phyloP scores from a whole-genome alignment of 2,888 invertebrate genomes.

The Euclidia mi region DNA sequence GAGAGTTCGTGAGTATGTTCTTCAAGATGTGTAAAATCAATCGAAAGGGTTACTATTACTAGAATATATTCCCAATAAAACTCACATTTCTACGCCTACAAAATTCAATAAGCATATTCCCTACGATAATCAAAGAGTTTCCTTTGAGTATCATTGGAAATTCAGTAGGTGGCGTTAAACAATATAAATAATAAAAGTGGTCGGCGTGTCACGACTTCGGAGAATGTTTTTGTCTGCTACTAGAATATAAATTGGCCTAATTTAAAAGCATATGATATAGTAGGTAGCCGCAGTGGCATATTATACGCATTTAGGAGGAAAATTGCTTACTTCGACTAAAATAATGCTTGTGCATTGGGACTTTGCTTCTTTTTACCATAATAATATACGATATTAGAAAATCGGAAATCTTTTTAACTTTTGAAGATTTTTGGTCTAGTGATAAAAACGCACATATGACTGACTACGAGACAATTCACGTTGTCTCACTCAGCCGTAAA shows the following conservation, averaged over 20 bases:
- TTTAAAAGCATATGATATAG: slow-evolving; percentile 67
- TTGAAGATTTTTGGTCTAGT: too few species aligned
- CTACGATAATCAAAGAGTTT: slow-evolving; percentile 40
- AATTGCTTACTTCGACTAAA: slow-evolving; percentile 22
- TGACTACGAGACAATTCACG: slow-evolving; percentile 19
- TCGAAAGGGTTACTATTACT: too few species aligned
- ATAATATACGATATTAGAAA: too few species aligned
- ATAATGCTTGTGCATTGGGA: slow-evolving; percentile 12
- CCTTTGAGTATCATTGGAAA: slow-evolving; percentile 60
- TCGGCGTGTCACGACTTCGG: slow-evolving; percentile 60
- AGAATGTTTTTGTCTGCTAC: slow-evolving; percentile 63
- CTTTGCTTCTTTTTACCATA: slow-evolving; percentile 2
- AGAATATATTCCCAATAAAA: slow-evolving; percentile 37
- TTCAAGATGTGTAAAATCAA: too few species aligned
- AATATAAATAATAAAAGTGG: slow-evolving; percentile 75
- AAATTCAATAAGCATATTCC: slow-evolving; percentile 57
- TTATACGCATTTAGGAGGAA: slow-evolving; percentile 30
- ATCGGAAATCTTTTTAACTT: too few species aligned
- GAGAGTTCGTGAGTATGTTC: too few species aligned
- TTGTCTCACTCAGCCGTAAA: slow-evolving; percentile 15
- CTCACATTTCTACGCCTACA: slow-evolving; percentile 27
- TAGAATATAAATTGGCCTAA: slow-evolving; percentile 75
- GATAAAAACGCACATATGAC: too few species aligned
- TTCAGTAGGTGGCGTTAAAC: slow-evolving; percentile 60
- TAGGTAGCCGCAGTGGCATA: slow-evolving; percentile 24